Evolutionary conservation across 2,888 invertebrate species (phyloP).

Genomic region (Panzeria rudis): DNA sequence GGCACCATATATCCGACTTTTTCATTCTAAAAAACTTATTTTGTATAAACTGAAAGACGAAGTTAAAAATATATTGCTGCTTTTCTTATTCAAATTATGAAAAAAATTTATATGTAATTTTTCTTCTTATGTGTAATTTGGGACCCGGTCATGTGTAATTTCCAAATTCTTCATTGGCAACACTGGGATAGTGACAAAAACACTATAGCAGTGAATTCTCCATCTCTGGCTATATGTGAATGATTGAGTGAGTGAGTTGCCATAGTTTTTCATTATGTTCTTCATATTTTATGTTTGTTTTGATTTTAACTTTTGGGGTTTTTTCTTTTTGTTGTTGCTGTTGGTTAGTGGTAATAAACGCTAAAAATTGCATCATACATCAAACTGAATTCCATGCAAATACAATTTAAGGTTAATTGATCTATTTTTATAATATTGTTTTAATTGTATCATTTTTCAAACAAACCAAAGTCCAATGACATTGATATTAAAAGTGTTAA

Average conservation of each 20-base stretch:
- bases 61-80: too few relatives aligned
- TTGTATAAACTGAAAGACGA: too few relatives aligned
- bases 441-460: not conserved
- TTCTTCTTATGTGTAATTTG: too few relatives aligned
- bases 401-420: slow-evolving; percentile 15
- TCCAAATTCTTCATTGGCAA: too few relatives aligned
- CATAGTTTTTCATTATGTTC: not conserved
- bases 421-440: slow-evolving; percentile 9
- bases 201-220: not conserved
- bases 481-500: slow-evolving; percentile 31
- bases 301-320: slow-evolving; percentile 10
- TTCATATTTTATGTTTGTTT: slow-evolving; percentile 30
- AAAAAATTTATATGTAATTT: too few relatives aligned
- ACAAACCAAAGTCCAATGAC: slow-evolving; percentile 41
- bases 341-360: slow-evolving; percentile 37
- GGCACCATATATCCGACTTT: too few relatives aligned
- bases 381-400: slow-evolving; percentile 3
- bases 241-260: not conserved
- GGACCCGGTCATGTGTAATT: too few relatives aligned
- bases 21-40: too few relatives aligned
- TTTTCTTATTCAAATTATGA: too few relatives aligned
- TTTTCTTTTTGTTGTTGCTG: slow-evolving; percentile 9
- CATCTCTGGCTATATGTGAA: not conserved
- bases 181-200: not conserved
- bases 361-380: slow-evolving; percentile 61